A percentile compares a stretch with the other conserved stretches of the same genome.
Evolutionary conservation across 2,797 vertebrate species (phyloP).

Genomic region (Coregonus ussuriensis): DNA sequence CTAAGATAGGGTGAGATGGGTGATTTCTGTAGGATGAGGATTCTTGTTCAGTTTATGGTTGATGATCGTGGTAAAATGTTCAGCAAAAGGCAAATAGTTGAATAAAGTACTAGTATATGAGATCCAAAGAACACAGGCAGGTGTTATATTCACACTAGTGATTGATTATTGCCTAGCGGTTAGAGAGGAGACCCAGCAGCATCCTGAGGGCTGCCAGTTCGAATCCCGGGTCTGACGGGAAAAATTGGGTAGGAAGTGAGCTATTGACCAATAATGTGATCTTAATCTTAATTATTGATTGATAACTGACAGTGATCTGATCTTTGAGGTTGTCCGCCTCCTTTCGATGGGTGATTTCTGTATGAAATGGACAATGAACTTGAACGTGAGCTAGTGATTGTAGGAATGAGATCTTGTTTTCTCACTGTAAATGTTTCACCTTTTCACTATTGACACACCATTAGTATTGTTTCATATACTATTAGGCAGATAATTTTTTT

Average conservation of each 20-base stretch:
- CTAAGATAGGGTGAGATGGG: conserved; percentile 1
- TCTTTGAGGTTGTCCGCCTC: conserved; percentile 94
- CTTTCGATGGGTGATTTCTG: conserved; percentile 69
- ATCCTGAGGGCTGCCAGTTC: no score
- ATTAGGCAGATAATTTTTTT: background rate
- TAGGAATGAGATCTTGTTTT: conserved; percentile 1
- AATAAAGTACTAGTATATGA: no score
- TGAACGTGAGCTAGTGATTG: background rate
- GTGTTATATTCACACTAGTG: background rate
- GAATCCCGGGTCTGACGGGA: no score
- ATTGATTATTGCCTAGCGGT: background rate
- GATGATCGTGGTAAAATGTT: no score
- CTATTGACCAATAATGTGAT: no score
- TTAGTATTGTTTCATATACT: background rate
- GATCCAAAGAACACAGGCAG: background rate
- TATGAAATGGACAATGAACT: conserved; percentile 19
- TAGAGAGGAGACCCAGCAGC: no score
- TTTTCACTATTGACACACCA: background rate
- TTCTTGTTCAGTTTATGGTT: no score
- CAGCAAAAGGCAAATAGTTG: no score
- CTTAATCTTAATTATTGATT: conserved; percentile 39
- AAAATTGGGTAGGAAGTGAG: no score
- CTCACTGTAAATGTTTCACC: background rate
- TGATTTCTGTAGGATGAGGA: background rate
- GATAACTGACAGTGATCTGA: conserved; percentile 89